Base-by-base conservation (phyloP, 1,140 invertebrate species). In the Drosophila bocqueti region DNA sequence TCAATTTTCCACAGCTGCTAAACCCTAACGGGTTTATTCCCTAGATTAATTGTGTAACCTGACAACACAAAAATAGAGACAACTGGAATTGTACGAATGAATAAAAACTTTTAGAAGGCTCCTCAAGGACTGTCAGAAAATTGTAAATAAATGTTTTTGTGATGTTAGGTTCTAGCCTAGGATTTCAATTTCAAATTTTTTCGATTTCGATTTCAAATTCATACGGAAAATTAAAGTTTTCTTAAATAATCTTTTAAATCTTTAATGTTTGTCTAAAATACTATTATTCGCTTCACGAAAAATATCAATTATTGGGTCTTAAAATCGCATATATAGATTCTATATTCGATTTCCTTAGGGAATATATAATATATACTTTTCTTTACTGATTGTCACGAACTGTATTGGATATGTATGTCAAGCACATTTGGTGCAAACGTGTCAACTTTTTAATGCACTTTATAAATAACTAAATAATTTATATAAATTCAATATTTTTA, bases 1-100 rank as follows among this genome's bases (percentile, higher is more conserved):
- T 78, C 40, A 68, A 78, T 77, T 77, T 69, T 59, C 75, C 50
- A 54, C 65, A 46, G 75, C 66, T 49, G 49, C 58, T 69, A 60
- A 78, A 61, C 58, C 75, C 55, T 42, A 49, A 21, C 64, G 38
- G 49, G 55, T 55, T 62, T 50, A 50, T n/a, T 61, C 29, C 46
- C 54, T 38, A 42, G 29, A 50, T 60, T 74, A 74, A 74, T 74
- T 74, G 55, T 42, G 45, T 72, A 72, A 52, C 38, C 67, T 60
- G 31, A n/a, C 21, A 40, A 72, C 36, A 72, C 29, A 72, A 60
- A 34, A 16, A n/a, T 8, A 4, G 16, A 42, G 31, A 24, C 31
- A 67, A 46, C 59, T 9, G 42, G 42, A 66, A 66, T 34, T 11
- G n/a, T 42, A 50, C 21, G 40, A 65, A 65, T 40, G 21, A n/a